Conservation (phyloP, 2,888 invertebrate genomes). For the Liodrosophila aerea region DNA sequence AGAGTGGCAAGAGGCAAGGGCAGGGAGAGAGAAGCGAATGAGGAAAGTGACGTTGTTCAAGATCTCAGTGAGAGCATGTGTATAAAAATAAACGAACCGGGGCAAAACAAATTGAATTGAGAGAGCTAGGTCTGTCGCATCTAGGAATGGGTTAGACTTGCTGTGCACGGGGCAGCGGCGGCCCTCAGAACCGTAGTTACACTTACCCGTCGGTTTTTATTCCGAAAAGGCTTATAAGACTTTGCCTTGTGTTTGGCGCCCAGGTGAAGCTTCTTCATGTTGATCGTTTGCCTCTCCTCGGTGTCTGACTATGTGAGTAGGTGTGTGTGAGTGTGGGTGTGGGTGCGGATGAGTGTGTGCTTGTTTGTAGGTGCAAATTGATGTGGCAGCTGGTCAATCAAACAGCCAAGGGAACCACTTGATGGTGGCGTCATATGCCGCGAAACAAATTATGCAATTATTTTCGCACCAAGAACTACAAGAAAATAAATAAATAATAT, state of each 20-base stretch:
- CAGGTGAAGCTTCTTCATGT: slow-evolving; percentile 79
- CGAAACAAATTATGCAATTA: slow-evolving; percentile 68
- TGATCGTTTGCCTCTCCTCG: too few relatives aligned
- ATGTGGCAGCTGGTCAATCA: slow-evolving; percentile 31
- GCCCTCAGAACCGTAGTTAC: slow-evolving; percentile 19
- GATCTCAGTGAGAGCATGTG: slow-evolving; percentile 36
- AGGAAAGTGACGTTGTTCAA: slow-evolving; percentile 11
- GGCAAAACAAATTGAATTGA: slow-evolving; percentile 7
- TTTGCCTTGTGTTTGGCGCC: slow-evolving; percentile 71
- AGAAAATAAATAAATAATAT: slow-evolving; percentile 15
- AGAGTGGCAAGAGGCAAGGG: too few relatives aligned
- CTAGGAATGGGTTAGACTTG: too few relatives aligned
- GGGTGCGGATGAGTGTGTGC: too few relatives aligned
- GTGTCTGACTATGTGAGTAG: background rate
- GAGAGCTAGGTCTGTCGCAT: too few relatives aligned
- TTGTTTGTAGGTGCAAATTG: slow-evolving; percentile 7
- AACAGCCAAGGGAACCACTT: slow-evolving; percentile 28
- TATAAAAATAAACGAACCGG: slow-evolving; percentile 52
- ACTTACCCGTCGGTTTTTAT: slow-evolving; percentile 80
- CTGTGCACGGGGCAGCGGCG: too few relatives aligned
- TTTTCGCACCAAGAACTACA: slow-evolving; percentile 27
- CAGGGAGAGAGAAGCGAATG: background rate
- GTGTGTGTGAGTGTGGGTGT: slow-evolving; percentile 1
- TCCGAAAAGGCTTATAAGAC: slow-evolving; percentile 74
- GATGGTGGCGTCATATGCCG: slow-evolving; percentile 24